Evolutionary conservation across 2,797 vertebrate species (phyloP).

Genomic region (Myotis myotis): DNA sequence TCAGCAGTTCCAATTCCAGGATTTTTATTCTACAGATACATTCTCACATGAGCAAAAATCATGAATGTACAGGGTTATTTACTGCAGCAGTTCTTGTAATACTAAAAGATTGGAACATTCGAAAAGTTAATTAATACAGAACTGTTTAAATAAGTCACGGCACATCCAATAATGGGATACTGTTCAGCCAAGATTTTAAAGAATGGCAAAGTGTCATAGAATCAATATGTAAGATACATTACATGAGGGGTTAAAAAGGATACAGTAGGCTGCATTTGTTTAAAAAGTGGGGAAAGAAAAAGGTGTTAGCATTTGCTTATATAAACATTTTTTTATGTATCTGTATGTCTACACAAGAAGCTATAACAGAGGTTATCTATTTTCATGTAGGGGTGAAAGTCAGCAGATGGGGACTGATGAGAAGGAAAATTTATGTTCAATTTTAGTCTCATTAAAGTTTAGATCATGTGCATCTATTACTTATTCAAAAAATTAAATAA

Average conservation of each 20-base stretch:
- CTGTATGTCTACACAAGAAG: conserved; percentile 25
- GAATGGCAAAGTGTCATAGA: background rate
- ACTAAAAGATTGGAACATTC: conserved; percentile 8
- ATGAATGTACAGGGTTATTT: conserved; percentile 60
- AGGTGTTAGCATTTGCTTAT: background rate
- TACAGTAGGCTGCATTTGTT: background rate
- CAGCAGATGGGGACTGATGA: background rate
- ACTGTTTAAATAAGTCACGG: conserved; percentile 6
- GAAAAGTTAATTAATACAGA: conserved; percentile 23
- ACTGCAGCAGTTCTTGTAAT: conserved; percentile 27
- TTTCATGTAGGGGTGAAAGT: conserved; percentile 15
- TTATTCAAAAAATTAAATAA: conserved; percentile 21
- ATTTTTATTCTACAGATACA: conserved; percentile 57
- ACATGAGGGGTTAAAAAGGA: background rate
- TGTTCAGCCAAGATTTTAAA: background rate
- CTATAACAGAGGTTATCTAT: conserved; percentile 35
- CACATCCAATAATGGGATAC: background rate
- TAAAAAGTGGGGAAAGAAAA: background rate
- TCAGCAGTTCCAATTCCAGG: conserved; percentile 68
- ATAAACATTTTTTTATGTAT: conserved; percentile 9
- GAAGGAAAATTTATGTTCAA: background rate
- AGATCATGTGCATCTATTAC: conserved; percentile 14
- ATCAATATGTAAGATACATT: background rate
- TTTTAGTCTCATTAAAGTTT: conserved; percentile 42
- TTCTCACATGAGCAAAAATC: conserved; percentile 61